Evolutionary conservation across 2,888 invertebrate genomes (phyloP).

Genomic region (Hirtodrosophila cameraria): DNA sequence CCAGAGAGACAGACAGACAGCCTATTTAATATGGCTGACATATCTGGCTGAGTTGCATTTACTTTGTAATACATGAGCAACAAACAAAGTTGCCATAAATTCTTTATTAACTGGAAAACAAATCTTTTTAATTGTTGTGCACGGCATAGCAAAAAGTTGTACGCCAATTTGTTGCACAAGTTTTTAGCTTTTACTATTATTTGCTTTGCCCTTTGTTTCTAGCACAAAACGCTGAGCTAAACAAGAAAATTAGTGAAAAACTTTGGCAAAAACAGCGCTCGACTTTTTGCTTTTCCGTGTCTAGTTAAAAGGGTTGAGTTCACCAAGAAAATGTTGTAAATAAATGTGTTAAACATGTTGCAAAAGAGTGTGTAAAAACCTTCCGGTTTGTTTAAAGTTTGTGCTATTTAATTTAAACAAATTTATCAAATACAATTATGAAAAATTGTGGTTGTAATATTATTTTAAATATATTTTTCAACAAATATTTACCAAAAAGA

Average conservation of each 20-base stretch:
- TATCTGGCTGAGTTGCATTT: neutral
- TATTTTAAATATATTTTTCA: too few species aligned
- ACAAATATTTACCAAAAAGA: too few species aligned
- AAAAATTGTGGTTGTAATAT: too few species aligned
- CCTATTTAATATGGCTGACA: conserved; percentile 5
- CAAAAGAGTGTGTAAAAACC: too few species aligned
- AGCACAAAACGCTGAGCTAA: conserved; percentile 45
- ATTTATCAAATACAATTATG: too few species aligned
- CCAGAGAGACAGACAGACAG: too few species aligned
- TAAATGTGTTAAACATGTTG: neutral
- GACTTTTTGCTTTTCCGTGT: conserved; percentile 32
- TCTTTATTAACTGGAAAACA: conserved; percentile 40
- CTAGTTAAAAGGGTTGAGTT: conserved; percentile 6
- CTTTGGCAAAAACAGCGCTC: conserved; percentile 60
- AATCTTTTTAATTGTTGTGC: conserved; percentile 67
- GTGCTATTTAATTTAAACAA: neutral
- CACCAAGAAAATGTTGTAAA: neutral
- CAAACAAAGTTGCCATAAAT: conserved; percentile 38
- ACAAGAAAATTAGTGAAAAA: conserved; percentile 73
- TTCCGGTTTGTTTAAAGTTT: neutral
- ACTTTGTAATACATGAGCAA: conserved; percentile 16
- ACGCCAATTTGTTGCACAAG: conserved; percentile 57
- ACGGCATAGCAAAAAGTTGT: conserved; percentile 51
- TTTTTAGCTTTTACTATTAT: conserved; percentile 38
- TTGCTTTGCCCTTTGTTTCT: conserved; percentile 21